Evolutionary conservation across 2,888 invertebrate species (phyloP).

Genomic region (Drosophila aldrichi): DNA sequence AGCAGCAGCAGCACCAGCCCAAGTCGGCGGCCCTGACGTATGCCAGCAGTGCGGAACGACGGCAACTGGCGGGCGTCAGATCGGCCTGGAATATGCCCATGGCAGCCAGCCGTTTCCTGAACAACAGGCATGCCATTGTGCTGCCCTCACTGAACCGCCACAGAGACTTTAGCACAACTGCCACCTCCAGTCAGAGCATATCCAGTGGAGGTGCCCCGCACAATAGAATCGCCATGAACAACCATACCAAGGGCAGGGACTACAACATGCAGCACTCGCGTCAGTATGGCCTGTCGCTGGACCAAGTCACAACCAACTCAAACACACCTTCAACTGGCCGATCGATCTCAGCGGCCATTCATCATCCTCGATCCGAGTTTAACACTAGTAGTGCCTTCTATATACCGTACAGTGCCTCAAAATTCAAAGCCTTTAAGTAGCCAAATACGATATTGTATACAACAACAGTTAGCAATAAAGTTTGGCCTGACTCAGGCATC

Average conservation of each 20-base stretch:
- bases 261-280: conserved; percentile 17
- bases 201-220: conserved; percentile 51
- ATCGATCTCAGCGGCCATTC: conserved; percentile 84
- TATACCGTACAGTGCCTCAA: conserved; percentile 84
- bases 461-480: conserved; percentile 46
- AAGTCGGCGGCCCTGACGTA: conserved; percentile 81
- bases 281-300: conserved; percentile 43
- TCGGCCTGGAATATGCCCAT: conserved; percentile 79
- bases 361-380: conserved; percentile 74
- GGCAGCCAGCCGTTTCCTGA: conserved; percentile 72
- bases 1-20: conserved; percentile 73
- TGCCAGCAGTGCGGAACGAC: conserved; percentile 49
- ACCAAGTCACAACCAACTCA: conserved; percentile 54
- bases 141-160: conserved; percentile 79
- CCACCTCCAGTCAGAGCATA: conserved; percentile 57
- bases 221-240: conserved; percentile 36
- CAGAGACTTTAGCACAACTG: conserved; percentile 55
- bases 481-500: conserved; percentile 15
- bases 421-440: conserved; percentile 84
- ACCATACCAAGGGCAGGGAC: not conserved
- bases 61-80: conserved; percentile 55
- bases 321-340: conserved; percentile 79
- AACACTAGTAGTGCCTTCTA: conserved; percentile 77
- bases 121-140: conserved; percentile 81
- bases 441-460: conserved; percentile 54